Evolutionary conservation across 2,113 vertebrate genomes (phyloP).

Genomic region (Tiliqua scincoides): DNA sequence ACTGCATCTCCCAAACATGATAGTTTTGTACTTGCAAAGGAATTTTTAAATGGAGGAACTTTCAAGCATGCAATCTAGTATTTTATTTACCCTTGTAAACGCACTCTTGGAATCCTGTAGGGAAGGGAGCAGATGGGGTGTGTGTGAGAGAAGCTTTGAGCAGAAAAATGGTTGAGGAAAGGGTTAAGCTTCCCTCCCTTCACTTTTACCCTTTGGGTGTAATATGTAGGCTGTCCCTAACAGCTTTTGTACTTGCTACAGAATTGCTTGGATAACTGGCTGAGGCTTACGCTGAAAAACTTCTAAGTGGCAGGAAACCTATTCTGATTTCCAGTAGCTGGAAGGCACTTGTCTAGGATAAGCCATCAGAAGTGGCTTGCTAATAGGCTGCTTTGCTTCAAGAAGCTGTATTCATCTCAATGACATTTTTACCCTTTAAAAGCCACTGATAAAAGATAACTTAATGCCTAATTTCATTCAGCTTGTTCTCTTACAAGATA

Average conservation of each 20-base stretch:
- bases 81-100: neutral
- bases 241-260: rapidly evolving
- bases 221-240: neutral
- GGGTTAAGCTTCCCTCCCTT: neutral
- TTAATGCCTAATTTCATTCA: conserved; percentile 33
- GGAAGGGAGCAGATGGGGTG: neutral
- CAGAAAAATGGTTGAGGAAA: neutral
- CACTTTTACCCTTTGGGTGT: neutral
- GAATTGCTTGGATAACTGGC: neutral
- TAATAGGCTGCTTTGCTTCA: conserved; percentile 35
- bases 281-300: neutral
- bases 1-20: neutral
- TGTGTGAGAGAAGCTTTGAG: neutral
- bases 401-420: conserved; percentile 17
- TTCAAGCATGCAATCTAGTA: neutral
- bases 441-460: neutral
- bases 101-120: neutral
- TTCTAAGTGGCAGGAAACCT: neutral
- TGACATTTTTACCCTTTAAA: conserved; percentile 19
- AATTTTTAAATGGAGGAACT: neutral
- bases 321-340: neutral
- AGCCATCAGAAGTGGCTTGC: neutral
- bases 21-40: neutral
- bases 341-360: neutral
- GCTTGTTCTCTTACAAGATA: conserved; percentile 8